phyloP scores from a whole-genome alignment of 2,797 vertebrate genomes.

The Sebastes goodei region DNA sequence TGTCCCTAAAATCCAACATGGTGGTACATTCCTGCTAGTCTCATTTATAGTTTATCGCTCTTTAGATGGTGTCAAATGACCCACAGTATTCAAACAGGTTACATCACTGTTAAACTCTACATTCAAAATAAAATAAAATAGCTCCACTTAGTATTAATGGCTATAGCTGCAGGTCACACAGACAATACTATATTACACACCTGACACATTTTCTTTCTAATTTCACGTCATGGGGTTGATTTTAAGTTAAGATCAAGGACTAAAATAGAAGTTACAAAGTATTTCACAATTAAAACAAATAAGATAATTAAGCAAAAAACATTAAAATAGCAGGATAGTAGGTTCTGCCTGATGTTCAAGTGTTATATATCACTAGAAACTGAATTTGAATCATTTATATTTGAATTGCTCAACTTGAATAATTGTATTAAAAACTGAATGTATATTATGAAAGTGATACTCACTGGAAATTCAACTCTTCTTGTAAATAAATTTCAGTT shows the following conservation, averaged over 20 bases:
- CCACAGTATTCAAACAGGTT: background rate
- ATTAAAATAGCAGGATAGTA: background rate
- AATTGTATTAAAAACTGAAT: too few species aligned
- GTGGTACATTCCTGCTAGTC: background rate
- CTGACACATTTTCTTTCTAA: background rate
- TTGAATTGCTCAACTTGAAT: too few species aligned
- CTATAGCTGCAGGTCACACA: background rate
- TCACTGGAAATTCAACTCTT: too few species aligned
- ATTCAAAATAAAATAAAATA: background rate
- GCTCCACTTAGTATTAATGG: background rate
- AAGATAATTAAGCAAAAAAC: too few species aligned
- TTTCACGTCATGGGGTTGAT: background rate
- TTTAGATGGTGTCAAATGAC: background rate
- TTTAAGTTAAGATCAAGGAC: background rate
- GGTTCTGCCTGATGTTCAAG: background rate
- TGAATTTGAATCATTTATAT: too few species aligned
- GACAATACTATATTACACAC: background rate
- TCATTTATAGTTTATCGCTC: background rate
- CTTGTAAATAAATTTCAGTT: too few species aligned
- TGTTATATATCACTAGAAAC: too few species aligned
- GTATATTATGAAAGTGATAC: too few species aligned
- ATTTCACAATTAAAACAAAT: too few species aligned
- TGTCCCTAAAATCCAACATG: background rate
- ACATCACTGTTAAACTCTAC: background rate
- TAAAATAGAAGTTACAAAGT: background rate